Evolutionary conservation across 2,113 vertebrate species (phyloP).

Genomic region (Balaeniceps rex): DNA sequence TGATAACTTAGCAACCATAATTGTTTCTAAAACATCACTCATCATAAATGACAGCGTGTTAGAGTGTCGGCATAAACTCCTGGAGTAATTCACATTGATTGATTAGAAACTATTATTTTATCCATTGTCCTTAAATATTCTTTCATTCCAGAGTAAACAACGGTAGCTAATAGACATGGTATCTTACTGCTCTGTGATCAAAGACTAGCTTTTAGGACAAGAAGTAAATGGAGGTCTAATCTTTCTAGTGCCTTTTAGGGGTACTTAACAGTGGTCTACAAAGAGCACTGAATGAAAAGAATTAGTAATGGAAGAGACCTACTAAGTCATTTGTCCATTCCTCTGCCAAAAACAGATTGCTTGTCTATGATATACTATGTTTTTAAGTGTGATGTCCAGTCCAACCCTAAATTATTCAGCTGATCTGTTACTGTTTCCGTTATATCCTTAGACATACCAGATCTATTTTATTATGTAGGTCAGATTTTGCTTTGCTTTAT

Average conservation of each 20-base stretch:
- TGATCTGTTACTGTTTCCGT: not conserved
- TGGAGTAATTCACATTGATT: constrained; percentile 22
- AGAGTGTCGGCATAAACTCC: not conserved
- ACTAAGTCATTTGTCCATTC: not conserved
- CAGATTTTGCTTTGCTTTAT: not conserved
- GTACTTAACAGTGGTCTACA: constrained; percentile 30
- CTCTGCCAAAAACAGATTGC: not conserved
- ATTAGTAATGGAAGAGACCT: constrained; percentile 7
- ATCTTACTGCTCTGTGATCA: not conserved
- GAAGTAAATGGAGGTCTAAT: constrained; percentile 38
- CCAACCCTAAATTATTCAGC: not conserved
- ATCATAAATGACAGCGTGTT: not conserved
- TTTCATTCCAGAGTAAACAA: constrained; percentile 13
- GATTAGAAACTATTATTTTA: constrained; percentile 27
- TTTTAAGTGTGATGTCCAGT: not conserved
- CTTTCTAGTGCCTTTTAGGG: constrained; percentile 31
- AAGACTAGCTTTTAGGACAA: constrained; percentile 40
- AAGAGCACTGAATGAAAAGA: constrained; percentile 6
- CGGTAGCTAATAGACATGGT: not conserved
- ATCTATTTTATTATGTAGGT: not conserved
- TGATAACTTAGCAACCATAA: constrained; percentile 32
- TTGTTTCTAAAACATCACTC: constrained; percentile 22
- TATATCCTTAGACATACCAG: not conserved
- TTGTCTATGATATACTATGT: not conserved
- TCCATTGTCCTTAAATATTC: constrained; percentile 16